Conservation (phyloP, 2,113 vertebrate species). For the Protobothrops flavoviridis region DNA sequence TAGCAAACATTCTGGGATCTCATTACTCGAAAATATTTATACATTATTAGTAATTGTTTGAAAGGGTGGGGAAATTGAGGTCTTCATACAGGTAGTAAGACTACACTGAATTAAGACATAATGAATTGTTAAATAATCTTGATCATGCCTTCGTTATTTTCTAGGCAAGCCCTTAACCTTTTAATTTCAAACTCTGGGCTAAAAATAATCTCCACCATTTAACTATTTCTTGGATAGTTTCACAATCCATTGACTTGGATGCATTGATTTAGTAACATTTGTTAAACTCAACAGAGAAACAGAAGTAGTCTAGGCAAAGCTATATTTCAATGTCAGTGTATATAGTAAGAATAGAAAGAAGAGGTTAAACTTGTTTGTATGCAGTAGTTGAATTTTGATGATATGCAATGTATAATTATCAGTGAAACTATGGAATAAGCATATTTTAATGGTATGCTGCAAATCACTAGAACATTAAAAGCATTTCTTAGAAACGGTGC, state of each 20-base stretch:
- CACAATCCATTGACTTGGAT: neutral
- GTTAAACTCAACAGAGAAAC: neutral
- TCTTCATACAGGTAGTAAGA: neutral
- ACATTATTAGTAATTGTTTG: neutral
- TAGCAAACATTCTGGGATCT: neutral
- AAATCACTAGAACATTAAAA: neutral
- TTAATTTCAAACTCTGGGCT: neutral
- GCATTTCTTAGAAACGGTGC: neutral
- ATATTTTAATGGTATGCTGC: neutral
- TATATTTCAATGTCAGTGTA: neutral
- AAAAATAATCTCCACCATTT: neutral
- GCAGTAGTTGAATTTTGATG: neutral
- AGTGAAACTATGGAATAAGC: neutral
- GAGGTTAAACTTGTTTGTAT: neutral
- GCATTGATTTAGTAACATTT: neutral
- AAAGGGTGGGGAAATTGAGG: neutral
- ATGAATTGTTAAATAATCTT: neutral
- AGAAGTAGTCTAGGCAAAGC: neutral
- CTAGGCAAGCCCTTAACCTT: neutral
- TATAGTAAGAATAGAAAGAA: neutral
- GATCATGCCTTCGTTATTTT: neutral
- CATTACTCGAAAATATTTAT: neutral
- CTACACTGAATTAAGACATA: neutral
- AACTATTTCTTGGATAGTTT: neutral
- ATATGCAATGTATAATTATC: neutral